These are phyloP conservation scores for Piliocolobus tephrosceles DNA, from an alignment of 2,113 vertebrate species.

Conservation along the genomic window DNA sequence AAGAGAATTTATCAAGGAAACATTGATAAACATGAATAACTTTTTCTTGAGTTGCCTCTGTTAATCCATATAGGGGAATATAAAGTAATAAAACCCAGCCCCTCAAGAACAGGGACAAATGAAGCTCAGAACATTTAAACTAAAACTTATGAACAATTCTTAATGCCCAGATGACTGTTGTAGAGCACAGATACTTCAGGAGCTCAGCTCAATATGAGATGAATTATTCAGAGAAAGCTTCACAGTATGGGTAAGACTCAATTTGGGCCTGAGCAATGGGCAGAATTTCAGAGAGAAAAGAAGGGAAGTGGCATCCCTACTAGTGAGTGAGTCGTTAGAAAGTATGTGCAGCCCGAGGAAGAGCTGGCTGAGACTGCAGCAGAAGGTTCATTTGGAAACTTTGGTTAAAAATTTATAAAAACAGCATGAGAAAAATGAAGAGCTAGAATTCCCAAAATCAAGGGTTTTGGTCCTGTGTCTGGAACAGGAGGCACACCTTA, in stretches of 20 bases:
- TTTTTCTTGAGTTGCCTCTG: neutral
- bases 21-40: neutral
- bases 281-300: neutral
- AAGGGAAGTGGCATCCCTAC: neutral
- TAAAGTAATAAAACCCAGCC: neutral
- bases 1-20: slow-evolving; percentile 13
- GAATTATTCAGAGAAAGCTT: neutral
- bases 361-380: neutral
- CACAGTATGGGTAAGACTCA: neutral
- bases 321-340: neutral
- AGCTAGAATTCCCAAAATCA: neutral
- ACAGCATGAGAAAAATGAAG: neutral
- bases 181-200: neutral
- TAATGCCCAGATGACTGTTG: neutral
- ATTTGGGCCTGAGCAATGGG: neutral
- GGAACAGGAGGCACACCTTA: neutral
- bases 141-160: neutral
- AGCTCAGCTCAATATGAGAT: neutral
- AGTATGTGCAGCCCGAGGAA: neutral
- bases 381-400: neutral
- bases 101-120: neutral
- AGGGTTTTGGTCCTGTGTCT: neutral
- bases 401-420: neutral
- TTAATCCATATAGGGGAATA: neutral
- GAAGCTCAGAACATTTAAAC: slow-evolving; percentile 7